Conservation (phyloP, 1,140 invertebrate species). For the Pseudomyrmex cubaensis region DNA sequence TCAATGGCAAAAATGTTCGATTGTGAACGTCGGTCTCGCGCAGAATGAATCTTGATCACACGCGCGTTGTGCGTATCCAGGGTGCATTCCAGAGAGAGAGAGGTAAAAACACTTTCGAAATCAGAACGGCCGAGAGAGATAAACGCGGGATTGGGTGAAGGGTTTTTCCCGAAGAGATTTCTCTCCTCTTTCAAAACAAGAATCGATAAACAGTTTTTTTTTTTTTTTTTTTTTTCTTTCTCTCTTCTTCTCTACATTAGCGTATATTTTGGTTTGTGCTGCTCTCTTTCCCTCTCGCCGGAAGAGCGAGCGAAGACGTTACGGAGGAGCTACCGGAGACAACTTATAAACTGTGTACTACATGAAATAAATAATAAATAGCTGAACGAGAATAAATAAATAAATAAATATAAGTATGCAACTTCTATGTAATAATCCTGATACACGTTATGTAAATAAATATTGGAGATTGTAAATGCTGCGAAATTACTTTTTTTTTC, state of each 20-base stretch:
- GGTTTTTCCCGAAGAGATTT: conserved; percentile 5
- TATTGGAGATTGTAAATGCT: conserved; percentile 38
- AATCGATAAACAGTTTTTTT: neutral
- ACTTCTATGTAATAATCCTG: conserved; percentile 61
- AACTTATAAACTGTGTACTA: conserved; percentile 57
- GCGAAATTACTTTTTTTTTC: neutral
- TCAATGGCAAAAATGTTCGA: too few relatives aligned
- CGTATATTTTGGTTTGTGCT: conserved; percentile 35
- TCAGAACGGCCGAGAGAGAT: too few relatives aligned
- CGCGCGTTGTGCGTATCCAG: too few relatives aligned
- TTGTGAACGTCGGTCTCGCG: too few relatives aligned
- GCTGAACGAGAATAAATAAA: conserved; percentile 61
- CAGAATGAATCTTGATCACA: too few relatives aligned
- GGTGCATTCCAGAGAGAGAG: too few relatives aligned
- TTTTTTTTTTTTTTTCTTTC: neutral
- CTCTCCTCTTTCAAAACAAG: conserved; percentile 28
- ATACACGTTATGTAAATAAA: conserved; percentile 60
- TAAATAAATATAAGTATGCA: conserved; percentile 66
- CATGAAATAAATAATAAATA: conserved; percentile 62
- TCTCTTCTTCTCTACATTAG: conserved; percentile 22
- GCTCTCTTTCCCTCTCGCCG: conserved; percentile 51
- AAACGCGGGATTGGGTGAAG: neutral
- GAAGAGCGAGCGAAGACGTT: conserved; percentile 46
- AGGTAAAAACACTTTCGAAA: too few relatives aligned
- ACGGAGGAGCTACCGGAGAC: conserved; percentile 34